Percentiles rank a stretch among this genome's conserved stretches.
Evolutionary conservation across 2,888 invertebrate genomes (phyloP).

Genomic region (Hydriomena furcata): DNA sequence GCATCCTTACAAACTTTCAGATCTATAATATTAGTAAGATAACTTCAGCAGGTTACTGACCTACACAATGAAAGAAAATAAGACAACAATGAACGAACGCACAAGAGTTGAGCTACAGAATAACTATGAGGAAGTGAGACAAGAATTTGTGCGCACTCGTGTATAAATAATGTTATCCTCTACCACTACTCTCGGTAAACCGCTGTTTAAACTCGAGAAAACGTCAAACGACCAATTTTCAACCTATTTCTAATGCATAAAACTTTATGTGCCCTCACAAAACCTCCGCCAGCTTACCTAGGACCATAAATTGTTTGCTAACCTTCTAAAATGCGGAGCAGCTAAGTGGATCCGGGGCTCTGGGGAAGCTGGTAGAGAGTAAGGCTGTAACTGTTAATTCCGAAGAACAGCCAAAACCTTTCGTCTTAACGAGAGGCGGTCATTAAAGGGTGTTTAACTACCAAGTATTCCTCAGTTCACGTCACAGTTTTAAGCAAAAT

Average conservation of each 20-base stretch:
- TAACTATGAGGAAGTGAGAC: neutral
- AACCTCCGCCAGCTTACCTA: slow-evolving; percentile 45
- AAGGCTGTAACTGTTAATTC: slow-evolving; percentile 70
- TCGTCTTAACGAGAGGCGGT: slow-evolving; percentile 70
- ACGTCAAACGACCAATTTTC: slow-evolving; percentile 73
- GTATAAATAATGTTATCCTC: slow-evolving; percentile 16
- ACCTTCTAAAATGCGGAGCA: neutral
- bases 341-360: slow-evolving; percentile 36
- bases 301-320: slow-evolving; percentile 38
- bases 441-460: slow-evolving; percentile 70
- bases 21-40: too few relatives aligned
- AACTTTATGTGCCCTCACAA: slow-evolving; percentile 67
- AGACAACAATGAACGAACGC: neutral
- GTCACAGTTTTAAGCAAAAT: slow-evolving; percentile 31
- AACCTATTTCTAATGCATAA: slow-evolving; percentile 74
- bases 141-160: slow-evolving; percentile 6
- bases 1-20: too few relatives aligned
- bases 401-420: slow-evolving; percentile 74
- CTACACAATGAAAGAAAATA: too few relatives aligned
- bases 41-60: too few relatives aligned
- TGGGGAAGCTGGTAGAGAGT: slow-evolving; percentile 40
- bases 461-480: slow-evolving; percentile 30
- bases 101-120: neutral
- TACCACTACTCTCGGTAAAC: slow-evolving; percentile 37
- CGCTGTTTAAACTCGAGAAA: slow-evolving; percentile 57